Percentiles rank a stretch among this genome's conserved stretches.
Evolutionary conservation across 2,888 invertebrate genomes (phyloP).

Genomic region (Drosophila birchii): DNA sequence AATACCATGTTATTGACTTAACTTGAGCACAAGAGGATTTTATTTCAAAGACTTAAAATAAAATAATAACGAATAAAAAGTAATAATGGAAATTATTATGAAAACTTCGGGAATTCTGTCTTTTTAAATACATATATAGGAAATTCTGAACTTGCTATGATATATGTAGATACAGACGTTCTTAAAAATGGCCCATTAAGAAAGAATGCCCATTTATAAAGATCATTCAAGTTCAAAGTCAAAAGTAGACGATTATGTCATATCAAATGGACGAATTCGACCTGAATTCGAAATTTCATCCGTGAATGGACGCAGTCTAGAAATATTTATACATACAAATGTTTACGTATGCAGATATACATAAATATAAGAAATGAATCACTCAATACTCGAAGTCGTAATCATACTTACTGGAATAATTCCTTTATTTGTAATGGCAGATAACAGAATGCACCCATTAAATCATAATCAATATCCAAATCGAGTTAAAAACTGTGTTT

Average conservation of each 20-base stretch:
- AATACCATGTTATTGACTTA: not conserved
- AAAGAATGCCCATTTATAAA: not conserved
- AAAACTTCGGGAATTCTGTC: too few species aligned
- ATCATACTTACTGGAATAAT: not conserved
- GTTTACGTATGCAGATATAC: not conserved
- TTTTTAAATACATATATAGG: too few species aligned
- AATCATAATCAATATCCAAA: not conserved
- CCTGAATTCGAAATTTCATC: not conserved
- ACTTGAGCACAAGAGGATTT: not conserved
- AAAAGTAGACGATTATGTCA: not conserved
- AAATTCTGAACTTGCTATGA: too few species aligned
- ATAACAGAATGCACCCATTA: conserved; percentile 3
- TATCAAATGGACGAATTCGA: not conserved
- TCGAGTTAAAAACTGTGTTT: conserved; percentile 72
- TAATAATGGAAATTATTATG: too few species aligned
- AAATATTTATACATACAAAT: not conserved
- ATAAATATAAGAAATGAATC: not conserved
- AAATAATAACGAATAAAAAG: too few species aligned
- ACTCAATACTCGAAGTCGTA: not conserved
- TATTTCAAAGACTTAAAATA: not conserved
- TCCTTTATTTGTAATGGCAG: too few species aligned
- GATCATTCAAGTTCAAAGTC: not conserved
- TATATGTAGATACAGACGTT: too few species aligned
- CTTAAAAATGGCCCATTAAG: not conserved
- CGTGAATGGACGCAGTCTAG: not conserved